Evolutionary conservation across 2,797 vertebrate genomes (phyloP), one percentile per base, ranked within the genome.

Genomic region (Phaenicophaeus curvirostris): DNA sequence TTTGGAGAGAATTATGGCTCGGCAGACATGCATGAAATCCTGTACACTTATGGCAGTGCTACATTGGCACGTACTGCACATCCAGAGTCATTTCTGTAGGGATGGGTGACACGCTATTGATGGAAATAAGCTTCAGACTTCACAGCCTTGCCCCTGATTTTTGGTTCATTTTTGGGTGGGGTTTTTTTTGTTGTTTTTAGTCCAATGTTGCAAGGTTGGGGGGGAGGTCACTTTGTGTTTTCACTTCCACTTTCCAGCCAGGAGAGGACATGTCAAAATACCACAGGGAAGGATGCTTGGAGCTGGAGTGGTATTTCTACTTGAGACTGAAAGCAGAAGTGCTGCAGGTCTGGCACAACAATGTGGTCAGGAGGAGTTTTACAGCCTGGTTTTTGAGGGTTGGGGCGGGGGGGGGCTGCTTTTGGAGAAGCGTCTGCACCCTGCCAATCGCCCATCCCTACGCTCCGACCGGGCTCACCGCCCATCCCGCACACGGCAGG

Each of bases 201-300:
- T 31, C 77, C 65, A 84, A 58, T 53, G 77, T 53, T 59, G 57
- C 39, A 39, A 39, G 39, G 39, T 39, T 1, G 1, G 9, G 13
- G 65, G 24, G 15, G 63, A 35, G 58, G 46, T 28, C 5, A 9
- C 79, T 86, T 78, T 53, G 28, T 24, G 13, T 85, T 72, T 63
- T 66, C 54, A 92, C 84, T 96, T 96, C 97, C 35, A 72, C 94
- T 96, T 95, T 95, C 79, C 84, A 93, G 90, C 86, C 94, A 76
- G 79, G 90, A 85, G 51, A 90, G 74, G 42, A 80, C 71, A 73
- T 73, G 85, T 89, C 85, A 85, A 91, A 97, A 95, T 87, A 90
- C 81, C 91, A 89, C 66, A 1, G 33, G 66, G 77, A 89, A 95
- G 48, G 81, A 91, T 76, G 84, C 81, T 91, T 1, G 0, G 59